Evolutionary conservation across 2,797 vertebrate species (phyloP).

Genomic region (Lepidocolaptes lacrymiger): DNA sequence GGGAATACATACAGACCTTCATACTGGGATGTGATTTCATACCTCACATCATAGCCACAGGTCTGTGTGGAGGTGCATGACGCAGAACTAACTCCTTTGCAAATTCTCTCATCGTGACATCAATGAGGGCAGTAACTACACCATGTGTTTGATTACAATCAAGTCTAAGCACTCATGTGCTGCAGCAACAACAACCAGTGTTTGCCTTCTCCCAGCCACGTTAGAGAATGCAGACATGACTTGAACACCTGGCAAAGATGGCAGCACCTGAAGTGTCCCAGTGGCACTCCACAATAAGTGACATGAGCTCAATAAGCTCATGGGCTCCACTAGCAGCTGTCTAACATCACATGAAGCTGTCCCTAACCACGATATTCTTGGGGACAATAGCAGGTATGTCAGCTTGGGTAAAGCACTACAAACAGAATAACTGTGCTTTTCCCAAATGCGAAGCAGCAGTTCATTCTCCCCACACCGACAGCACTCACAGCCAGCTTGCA

Average conservation of each 20-base stretch:
- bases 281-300: not conserved
- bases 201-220: not conserved
- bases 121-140: not conserved
- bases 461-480: not conserved
- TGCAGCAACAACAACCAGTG: not conserved
- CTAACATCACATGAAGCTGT: not conserved
- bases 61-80: not conserved
- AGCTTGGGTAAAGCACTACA: not conserved
- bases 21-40: not conserved
- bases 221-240: not conserved
- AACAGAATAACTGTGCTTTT: not conserved
- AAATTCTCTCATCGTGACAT: not conserved
- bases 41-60: not conserved
- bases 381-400: accelerated
- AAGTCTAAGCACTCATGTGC: not conserved
- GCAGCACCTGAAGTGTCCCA: not conserved
- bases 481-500: not conserved
- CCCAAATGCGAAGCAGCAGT: accelerated
- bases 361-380: not conserved
- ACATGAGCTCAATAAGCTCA: not conserved
- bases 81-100: accelerated
- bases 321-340: not conserved
- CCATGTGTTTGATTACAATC: not conserved
- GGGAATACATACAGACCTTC: not conserved
- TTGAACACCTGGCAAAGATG: not conserved